Base-by-base conservation (phyloP, 2,888 invertebrate species). In the Hylaea fasciaria region DNA sequence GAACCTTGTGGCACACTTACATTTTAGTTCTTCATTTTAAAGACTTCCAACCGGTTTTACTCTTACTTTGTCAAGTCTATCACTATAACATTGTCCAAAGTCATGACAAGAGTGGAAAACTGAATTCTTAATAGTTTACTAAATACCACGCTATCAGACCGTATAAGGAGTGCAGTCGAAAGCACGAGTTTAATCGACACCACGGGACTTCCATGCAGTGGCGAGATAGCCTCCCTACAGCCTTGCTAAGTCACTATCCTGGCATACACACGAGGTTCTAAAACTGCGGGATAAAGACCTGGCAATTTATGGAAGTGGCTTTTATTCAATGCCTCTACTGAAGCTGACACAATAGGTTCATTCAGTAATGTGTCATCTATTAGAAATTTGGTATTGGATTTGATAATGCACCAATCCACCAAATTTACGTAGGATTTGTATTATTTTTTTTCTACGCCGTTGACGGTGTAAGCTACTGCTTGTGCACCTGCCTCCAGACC, bases 101-200 rank as follows among this genome's bases (percentile, higher is more conserved):
- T 22, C 22, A 22, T 5, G 5, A 22, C 5, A 22, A 22, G 22
- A 22, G 22, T 5, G 22, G 22, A 3, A 22, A 22, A 22, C 22
- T 22, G 22, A 35, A 16, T 41, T 0, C n/a, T 29, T 29, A 14
- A 12, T 51, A 8, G 16, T n/a, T 64, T 61, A 67, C 67, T 69
- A 76, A 74, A 76, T 75, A 77, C 75, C 67, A 78, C 78, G 79
- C 66, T 71, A 77, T 80, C 80, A 80, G 79, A 41, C 29, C 32
- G 12, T 57, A 50, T 53, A 64, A 64, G 63, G 65, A 65, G 52
- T 37, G 82, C 77, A 35, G 81, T 80, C 78, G 72, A 69, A 71
- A 67, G 68, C 75, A 71, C 67, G 75, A 69, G 77, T 79, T 76
- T 81, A 83, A 83, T 81, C 80, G 80, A 72, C 84, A 76, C 85